Percentiles rank a stretch among this genome's conserved stretches.
phyloP scores from a whole-genome alignment of 2,888 invertebrate species.

The Alloscopus bannaensis region DNA sequence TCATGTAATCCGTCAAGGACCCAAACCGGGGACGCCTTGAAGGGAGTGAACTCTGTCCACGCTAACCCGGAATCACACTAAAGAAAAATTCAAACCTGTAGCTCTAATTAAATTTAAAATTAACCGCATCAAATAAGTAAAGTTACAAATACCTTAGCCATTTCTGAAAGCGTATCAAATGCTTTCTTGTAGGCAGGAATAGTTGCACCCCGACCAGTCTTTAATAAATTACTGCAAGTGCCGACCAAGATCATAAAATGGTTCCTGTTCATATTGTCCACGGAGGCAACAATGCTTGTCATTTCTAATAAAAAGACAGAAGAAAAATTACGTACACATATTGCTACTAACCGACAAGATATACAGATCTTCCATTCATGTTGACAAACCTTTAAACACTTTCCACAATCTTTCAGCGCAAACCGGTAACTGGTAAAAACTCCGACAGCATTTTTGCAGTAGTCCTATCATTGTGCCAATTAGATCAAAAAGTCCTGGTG shows the following conservation, averaged over 20 bases:
- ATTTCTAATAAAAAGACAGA: conserved; percentile 30
- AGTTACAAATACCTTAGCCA: conserved; percentile 55
- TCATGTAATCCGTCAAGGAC: conserved; percentile 48
- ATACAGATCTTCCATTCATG: too few relatives aligned
- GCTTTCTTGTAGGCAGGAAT: conserved; percentile 38
- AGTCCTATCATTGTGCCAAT: conserved; percentile 44
- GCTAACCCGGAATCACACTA: conserved; percentile 50
- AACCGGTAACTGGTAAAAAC: conserved; percentile 46
- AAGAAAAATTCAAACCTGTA: neutral
- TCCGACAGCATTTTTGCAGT: conserved; percentile 63
- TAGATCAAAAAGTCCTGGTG: conserved; percentile 27
- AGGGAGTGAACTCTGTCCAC: conserved; percentile 49
- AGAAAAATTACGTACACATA: neutral
- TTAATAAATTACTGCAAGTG: conserved; percentile 39
- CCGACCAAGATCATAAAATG: conserved; percentile 69
- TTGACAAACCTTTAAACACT: conserved; percentile 49
- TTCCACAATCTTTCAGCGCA: conserved; percentile 58
- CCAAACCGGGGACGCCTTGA: conserved; percentile 43
- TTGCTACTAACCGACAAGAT: neutral
- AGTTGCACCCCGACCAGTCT: neutral
- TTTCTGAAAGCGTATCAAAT: conserved; percentile 45
- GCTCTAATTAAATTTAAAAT: neutral
- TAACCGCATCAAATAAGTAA: neutral
- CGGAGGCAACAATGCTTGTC: conserved; percentile 28
- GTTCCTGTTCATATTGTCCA: conserved; percentile 30